Evolutionary conservation across 2,888 invertebrate genomes (phyloP).

Genomic region (Microctonus aethiopoides): DNA sequence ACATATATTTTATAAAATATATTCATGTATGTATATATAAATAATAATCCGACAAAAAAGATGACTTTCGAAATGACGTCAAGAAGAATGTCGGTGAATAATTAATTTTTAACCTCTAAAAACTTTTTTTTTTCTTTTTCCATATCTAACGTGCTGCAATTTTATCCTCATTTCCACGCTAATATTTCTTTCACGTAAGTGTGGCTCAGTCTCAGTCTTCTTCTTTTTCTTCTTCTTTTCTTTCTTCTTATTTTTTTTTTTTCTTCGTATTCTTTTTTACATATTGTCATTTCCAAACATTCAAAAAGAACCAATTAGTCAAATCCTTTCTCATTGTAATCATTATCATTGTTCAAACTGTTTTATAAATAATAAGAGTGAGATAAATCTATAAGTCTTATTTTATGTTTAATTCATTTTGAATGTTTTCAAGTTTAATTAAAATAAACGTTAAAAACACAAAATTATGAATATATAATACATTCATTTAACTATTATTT

Average conservation of each 20-base stretch:
- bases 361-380: neutral
- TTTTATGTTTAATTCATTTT: neutral
- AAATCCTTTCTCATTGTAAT: neutral
- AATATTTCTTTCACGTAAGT: slow-evolving; percentile 65
- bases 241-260: slow-evolving; percentile 35
- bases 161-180: slow-evolving; percentile 66
- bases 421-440: neutral
- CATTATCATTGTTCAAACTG: neutral
- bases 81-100: slow-evolving; percentile 29
- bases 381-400: neutral
- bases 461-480: neutral
- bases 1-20: neutral
- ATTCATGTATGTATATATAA: neutral
- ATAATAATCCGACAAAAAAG: neutral
- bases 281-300: neutral
- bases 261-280: neutral
- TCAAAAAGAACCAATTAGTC: neutral
- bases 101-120: slow-evolving; percentile 59
- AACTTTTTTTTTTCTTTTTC: slow-evolving; percentile 57
- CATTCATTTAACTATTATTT: neutral
- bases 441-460: neutral
- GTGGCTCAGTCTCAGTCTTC: slow-evolving; percentile 58
- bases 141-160: slow-evolving; percentile 63
- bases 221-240: slow-evolving; percentile 41
- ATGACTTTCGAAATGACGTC: neutral